Evolutionary conservation across 2,888 invertebrate genomes (phyloP).

Genomic region (Xanthia togata): DNA sequence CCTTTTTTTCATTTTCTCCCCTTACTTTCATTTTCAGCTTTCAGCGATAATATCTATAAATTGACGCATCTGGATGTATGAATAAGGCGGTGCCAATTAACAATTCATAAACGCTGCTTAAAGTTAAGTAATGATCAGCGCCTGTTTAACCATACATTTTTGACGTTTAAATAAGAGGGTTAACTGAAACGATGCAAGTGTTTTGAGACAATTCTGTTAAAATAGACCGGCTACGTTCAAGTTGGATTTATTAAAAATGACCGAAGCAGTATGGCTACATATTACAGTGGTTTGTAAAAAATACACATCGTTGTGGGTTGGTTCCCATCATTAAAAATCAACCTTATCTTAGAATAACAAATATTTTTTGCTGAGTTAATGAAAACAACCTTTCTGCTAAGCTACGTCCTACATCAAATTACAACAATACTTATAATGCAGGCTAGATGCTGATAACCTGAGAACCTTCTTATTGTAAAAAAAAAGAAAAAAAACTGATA

Average conservation of each 20-base stretch:
- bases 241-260: too few species aligned
- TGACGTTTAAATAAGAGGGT: too few species aligned
- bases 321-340: neutral
- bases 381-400: neutral
- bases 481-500: neutral
- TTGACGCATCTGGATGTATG: neutral
- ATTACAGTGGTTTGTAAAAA: conserved; percentile 1
- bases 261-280: too few species aligned
- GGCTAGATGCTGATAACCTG: too few species aligned
- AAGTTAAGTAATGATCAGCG: too few species aligned
- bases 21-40: neutral
- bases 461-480: neutral
- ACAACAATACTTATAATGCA: neutral
- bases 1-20: conserved; percentile 62
- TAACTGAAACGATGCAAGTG: neutral
- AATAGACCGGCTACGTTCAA: neutral
- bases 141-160: too few species aligned
- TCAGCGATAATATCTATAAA: too few species aligned
- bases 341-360: neutral
- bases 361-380: neutral
- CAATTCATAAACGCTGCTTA: too few species aligned
- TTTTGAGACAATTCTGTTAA: conserved; percentile 8
- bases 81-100: neutral
- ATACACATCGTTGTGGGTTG: neutral
- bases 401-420: neutral